A percentile compares a stretch with the other conserved stretches of the same genome.
Evolutionary conservation across 2,797 vertebrate species (phyloP).

Genomic region (Margarornis squamiger): DNA sequence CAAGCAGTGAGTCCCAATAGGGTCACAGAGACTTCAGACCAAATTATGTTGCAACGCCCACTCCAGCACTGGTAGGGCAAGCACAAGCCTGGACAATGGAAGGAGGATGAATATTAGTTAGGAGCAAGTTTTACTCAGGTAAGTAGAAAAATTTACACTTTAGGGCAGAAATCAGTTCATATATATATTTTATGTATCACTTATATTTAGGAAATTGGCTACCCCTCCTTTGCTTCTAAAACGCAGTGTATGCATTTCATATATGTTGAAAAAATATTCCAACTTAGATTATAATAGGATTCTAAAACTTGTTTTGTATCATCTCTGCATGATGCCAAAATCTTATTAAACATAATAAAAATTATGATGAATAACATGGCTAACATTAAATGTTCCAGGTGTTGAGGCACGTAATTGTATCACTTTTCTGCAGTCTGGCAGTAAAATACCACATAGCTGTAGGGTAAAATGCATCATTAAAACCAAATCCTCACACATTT

Average conservation of each 20-base stretch:
- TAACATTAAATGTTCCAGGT: neutral
- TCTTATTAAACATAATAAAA: neutral
- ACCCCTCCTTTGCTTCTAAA: neutral
- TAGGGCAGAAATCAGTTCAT: neutral
- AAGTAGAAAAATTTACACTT: neutral
- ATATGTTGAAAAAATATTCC: neutral
- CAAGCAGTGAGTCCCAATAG: neutral
- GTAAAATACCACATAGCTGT: conserved; percentile 24
- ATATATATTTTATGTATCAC: neutral
- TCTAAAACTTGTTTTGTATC: neutral
- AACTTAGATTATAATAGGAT: neutral
- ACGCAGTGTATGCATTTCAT: neutral
- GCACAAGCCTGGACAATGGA: neutral
- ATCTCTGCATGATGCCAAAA: neutral
- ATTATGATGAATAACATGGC: neutral
- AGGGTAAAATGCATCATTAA: conserved; percentile 47
- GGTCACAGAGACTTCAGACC: neutral
- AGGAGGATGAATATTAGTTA: neutral
- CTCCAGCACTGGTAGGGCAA: neutral
- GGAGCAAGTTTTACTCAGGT: neutral
- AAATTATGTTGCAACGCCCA: neutral
- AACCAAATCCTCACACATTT: conserved; percentile 31
- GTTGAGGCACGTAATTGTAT: neutral
- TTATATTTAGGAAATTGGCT: neutral
- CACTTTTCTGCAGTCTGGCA: conserved; percentile 28